Evolutionary conservation across 2,888 invertebrate species (phyloP), one percentile per base, ranked within the genome.

Genomic region (Amorpha juglandis): DNA sequence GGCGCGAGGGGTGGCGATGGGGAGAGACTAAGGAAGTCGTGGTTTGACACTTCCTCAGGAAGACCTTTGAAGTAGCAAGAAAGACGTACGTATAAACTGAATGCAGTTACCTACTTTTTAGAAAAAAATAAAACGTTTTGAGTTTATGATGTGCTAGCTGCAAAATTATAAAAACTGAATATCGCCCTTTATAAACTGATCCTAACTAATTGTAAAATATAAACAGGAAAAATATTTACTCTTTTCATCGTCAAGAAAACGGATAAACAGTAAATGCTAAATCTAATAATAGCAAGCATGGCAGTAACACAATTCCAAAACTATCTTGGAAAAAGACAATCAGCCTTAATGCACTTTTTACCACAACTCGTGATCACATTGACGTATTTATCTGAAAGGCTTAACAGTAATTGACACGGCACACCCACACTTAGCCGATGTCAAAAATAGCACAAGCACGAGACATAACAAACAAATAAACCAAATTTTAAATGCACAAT

Each of bases 11-110:
- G 77, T 73, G 79, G 75, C 76, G 77, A 78, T 78, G 73, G 58
- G 58, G 76, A 71, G 76, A 71, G 77, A 76, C 66, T 68, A 75
- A 82, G 91, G 90, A 92, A 90, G 87, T 84, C 87, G 84, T 80
- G 87, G 91, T 92, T 91, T 89, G 89, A 90, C 91, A 90, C 91
- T 90, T 92, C 92, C 92, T 92, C 90, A 89, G 91, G 92, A 92
- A 92, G 90, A 89, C 89, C 89, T 91, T 91, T 90, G 88, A 89
- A 84, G 88, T 87, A 79, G 76, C 80, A 79, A 80, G 78, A 79
- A 84, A 89, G 83, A 85, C 80, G 78, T 75, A 71, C 45, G 19
- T 65, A 45, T 50, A 50, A n/a, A 62, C 51, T 52, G 27, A 8
- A 65, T 16, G 58, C 19, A 35, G 33, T 35, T 47, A 62, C 27